phyloP scores from a whole-genome alignment of 2,888 invertebrate genomes.

The Apamea crenata region DNA sequence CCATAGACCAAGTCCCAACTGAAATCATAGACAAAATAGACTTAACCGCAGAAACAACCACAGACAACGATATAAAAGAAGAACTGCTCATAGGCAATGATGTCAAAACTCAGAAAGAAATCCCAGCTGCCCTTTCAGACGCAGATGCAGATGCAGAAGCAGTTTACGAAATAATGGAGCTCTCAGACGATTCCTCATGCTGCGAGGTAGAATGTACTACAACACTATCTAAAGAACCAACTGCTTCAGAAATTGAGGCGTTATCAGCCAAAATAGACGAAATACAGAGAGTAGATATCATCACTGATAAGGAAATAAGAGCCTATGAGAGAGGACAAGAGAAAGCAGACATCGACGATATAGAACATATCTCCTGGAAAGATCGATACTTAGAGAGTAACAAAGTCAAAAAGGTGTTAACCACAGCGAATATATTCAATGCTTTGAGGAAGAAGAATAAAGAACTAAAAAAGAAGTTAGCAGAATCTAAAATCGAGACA shows the following conservation, averaged over 20 bases:
- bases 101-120: constrained; percentile 30
- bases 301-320: constrained; percentile 75
- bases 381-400: constrained; percentile 90
- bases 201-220: constrained; percentile 81
- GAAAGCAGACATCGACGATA: constrained; percentile 52
- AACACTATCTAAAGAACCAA: constrained; percentile 86
- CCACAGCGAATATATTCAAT: constrained; percentile 89
- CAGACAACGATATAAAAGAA: constrained; percentile 26
- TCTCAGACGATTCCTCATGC: constrained; percentile 84
- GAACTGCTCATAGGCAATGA: constrained; percentile 42
- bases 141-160: constrained; percentile 71
- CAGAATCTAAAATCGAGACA: constrained; percentile 69
- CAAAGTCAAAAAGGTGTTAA: constrained; percentile 90
- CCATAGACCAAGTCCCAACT: neutral
- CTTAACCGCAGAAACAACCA: constrained; percentile 6
- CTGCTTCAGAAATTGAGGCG: constrained; percentile 84
- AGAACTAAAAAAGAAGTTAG: constrained; percentile 83
- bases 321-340: constrained; percentile 68
- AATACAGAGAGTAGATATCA: constrained; percentile 80
- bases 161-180: constrained; percentile 81
- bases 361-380: constrained; percentile 88
- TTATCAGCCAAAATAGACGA: constrained; percentile 87
- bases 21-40: constrained; percentile 45
- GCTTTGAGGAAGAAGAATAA: constrained; percentile 91
- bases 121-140: constrained; percentile 8